Conservation (phyloP, 2,888 invertebrate genomes). For the Conistra vaccinii region DNA sequence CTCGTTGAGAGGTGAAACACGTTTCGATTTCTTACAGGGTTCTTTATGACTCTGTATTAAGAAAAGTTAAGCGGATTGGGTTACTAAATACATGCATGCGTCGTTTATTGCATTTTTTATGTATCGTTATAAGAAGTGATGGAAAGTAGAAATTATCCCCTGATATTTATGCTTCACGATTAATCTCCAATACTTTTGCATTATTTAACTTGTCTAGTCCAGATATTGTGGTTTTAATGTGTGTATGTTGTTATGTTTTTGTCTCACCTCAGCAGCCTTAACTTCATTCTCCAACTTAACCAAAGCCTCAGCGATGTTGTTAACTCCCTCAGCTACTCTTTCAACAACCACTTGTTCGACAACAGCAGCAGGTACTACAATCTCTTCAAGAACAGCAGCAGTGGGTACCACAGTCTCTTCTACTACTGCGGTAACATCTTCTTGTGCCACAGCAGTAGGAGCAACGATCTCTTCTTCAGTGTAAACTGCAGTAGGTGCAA, state of each 20-base stretch:
- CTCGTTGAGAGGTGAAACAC: too few relatives aligned
- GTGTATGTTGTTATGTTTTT: neutral
- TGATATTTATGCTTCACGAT: neutral
- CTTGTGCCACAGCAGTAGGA: conserved; percentile 21
- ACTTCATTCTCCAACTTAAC: conserved; percentile 79
- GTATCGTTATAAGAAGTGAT: neutral
- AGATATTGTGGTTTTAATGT: neutral
- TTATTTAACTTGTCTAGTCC: neutral
- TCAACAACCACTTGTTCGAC: conserved; percentile 52
- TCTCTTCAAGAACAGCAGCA: conserved; percentile 32
- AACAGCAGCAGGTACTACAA: conserved; percentile 24
- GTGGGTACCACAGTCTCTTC: conserved; percentile 48
- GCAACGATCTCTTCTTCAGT: conserved; percentile 27
- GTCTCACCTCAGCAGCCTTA: conserved; percentile 77
- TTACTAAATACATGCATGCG: too few relatives aligned
- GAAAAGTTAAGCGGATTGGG: too few relatives aligned
- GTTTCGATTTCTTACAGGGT: too few relatives aligned
- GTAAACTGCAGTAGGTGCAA: conserved; percentile 20
- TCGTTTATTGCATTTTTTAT: too few relatives aligned
- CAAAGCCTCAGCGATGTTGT: conserved; percentile 81
- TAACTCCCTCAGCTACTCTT: conserved; percentile 62
- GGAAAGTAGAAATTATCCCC: neutral
- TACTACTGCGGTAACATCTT: conserved; percentile 17
- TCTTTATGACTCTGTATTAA: too few relatives aligned
- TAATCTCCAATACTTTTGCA: too few relatives aligned